Percentiles rank a stretch among this genome's conserved stretches.
Conservation (phyloP, 2,113 vertebrate species). For the Nothocercus julius region DNA sequence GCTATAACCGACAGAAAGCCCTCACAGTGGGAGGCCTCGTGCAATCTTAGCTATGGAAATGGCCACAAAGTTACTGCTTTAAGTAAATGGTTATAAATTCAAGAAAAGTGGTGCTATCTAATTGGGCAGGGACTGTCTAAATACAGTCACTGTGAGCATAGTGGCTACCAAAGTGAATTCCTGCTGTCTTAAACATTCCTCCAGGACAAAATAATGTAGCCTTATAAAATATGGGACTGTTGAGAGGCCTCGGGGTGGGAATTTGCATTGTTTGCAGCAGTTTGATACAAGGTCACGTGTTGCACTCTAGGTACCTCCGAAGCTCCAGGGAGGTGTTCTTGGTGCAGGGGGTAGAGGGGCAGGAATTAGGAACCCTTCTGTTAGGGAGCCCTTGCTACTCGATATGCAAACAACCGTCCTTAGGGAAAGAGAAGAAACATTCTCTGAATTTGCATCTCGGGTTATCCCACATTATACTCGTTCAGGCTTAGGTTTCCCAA, state of each 20-base stretch:
- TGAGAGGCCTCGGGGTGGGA: not conserved
- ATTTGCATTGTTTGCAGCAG: not conserved
- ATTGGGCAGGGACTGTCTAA: not conserved
- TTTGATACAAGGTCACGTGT: not conserved
- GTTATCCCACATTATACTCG: not conserved
- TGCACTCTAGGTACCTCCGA: not conserved
- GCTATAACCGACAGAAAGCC: not conserved
- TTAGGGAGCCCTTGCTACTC: not conserved
- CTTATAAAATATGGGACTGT: not conserved
- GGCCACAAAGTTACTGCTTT: not conserved
- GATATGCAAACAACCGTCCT: not conserved
- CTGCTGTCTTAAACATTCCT: not conserved
- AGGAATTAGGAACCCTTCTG: not conserved
- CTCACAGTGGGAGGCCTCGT: not conserved
- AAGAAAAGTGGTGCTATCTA: not conserved
- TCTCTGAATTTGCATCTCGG: not conserved
- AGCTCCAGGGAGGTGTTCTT: not conserved
- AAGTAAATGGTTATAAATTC: not conserved
- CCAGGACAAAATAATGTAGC: not conserved
- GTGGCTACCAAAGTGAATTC: not conserved
- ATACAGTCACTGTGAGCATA: not conserved
- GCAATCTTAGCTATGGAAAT: not conserved
- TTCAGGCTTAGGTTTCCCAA: not conserved
- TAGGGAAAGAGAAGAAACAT: not conserved
- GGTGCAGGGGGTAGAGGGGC: not conserved